Evolutionary conservation across 2,797 vertebrate genomes (phyloP).

Genomic region (Macropodus opercularis): DNA sequence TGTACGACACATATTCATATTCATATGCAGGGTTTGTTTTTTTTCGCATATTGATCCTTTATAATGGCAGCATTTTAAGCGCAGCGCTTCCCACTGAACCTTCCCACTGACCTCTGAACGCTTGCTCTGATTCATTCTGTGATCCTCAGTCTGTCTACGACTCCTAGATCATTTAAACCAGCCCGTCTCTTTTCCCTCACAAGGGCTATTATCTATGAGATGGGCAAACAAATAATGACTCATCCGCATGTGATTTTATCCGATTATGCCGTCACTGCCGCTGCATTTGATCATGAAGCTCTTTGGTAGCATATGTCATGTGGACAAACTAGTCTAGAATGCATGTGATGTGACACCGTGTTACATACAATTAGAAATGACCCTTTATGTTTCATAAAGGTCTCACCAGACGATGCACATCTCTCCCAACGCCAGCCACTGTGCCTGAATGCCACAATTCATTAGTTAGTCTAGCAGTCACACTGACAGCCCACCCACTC

Average conservation of each 20-base stretch:
- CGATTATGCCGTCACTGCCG: conserved; percentile 62
- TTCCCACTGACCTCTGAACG: conserved; percentile 1
- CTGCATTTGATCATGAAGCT: conserved; percentile 48
- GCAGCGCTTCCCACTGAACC: conserved; percentile 7
- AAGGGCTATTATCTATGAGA: conserved; percentile 38
- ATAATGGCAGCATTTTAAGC: conserved; percentile 18
- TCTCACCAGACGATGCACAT: conserved; percentile 69
- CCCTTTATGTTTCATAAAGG: conserved; percentile 75
- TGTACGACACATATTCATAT: conserved; percentile 42
- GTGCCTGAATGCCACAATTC: conserved; percentile 73
- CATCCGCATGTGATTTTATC: conserved; percentile 63
- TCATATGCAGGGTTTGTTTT: conserved; percentile 19
- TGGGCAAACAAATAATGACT: conserved; percentile 61
- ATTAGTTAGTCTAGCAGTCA: conserved; percentile 60
- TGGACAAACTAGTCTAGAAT: conserved; percentile 51
- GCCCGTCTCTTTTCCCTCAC: conserved; percentile 33
- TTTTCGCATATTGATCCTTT: conserved; percentile 21
- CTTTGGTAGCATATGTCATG: conserved; percentile 63
- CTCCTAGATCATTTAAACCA: conserved; percentile 59
- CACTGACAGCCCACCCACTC: conserved; percentile 43
- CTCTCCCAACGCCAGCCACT: conserved; percentile 50
- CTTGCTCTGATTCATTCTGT: conserved; percentile 40
- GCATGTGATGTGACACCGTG: conserved; percentile 58
- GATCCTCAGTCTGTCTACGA: conserved; percentile 32
- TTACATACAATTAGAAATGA: conserved; percentile 72